phyloP scores from a whole-genome alignment of 2,113 vertebrate species.

The Podarcis cretensis region DNA sequence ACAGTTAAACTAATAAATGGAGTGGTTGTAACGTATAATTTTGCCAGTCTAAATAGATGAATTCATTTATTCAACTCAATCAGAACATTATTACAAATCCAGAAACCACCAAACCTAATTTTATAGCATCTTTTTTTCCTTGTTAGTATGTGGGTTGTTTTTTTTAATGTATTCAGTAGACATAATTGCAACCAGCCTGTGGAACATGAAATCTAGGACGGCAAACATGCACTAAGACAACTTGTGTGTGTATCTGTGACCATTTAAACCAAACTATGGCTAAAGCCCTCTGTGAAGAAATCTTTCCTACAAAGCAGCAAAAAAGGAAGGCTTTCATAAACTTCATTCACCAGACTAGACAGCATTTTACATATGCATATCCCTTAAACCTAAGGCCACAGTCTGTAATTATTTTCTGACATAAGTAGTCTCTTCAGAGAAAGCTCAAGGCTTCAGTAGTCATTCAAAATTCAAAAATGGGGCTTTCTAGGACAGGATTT shows the following conservation, averaged over 20 bases:
- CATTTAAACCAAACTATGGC: not conserved
- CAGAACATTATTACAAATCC: conserved; percentile 45
- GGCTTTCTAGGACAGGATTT: not conserved
- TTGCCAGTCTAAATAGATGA: conserved; percentile 19
- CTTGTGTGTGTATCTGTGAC: not conserved
- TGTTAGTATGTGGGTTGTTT: conserved; percentile 11
- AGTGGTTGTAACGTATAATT: not conserved
- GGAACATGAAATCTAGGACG: not conserved
- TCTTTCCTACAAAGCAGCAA: not conserved
- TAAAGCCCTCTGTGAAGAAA: not conserved
- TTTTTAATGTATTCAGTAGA: conserved; percentile 51
- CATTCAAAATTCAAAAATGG: not conserved
- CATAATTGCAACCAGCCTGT: conserved; percentile 8
- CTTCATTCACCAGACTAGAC: conserved; percentile 13
- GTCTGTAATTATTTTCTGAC: conserved; percentile 6
- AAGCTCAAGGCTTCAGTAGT: not conserved
- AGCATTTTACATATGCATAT: conserved; percentile 11
- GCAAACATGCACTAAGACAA: conserved; percentile 18
- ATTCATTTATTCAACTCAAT: conserved; percentile 42
- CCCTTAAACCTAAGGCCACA: not conserved
- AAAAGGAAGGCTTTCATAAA: not conserved
- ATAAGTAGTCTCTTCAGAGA: not conserved
- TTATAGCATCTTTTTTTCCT: conserved; percentile 29
- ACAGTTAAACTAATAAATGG: not conserved
- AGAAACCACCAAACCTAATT: conserved; percentile 43